Evolutionary conservation across 2,797 vertebrate genomes (phyloP), one percentile per base, ranked within the genome.

Genomic region (Galaxias olidus): DNA sequence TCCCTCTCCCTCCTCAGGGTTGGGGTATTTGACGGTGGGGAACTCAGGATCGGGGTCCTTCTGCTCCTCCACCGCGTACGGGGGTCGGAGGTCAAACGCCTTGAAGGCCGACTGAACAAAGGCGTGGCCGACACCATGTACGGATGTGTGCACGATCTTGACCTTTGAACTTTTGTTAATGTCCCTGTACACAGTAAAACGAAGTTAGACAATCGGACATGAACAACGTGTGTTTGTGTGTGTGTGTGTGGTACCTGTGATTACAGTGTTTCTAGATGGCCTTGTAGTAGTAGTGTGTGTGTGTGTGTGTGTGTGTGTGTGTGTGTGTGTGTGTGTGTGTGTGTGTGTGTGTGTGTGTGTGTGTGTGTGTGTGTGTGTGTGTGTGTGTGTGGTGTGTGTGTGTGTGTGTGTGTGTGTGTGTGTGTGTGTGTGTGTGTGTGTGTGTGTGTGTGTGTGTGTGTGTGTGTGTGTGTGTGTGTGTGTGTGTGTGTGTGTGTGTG

Each of bases 61-160:
- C 88, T 99, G 98, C 66, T 98, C 93, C 10, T 92, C 87, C 10
- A 99, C 97, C 0, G 97, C 93, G 19, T 91, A 91, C 0, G 96
- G 97, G 63, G 94, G 92, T 15, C 20, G 87, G 17, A 99, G 94
- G 80, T 92, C 92, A 72, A 98, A 99, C 1, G 94, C 93, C 76
- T 91, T 84, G 80, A 99, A 98, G 0, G 96, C 96, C 0, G 93
- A 80, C 75, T 98, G 96, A 70, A 99, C 96, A 62, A 98, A 99
- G 8, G 85, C 13, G 50, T 99, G 97, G 17, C 94, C 97, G 30
- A 99, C 98, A 0, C 98, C 97, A 0, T 99, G 98, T 78, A 99
- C 96, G 13, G 98, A 96, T 0, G 98, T 99, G 72, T 99, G 98
- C 62, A 99, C 94, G n/a, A 98, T 95, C 86, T 95, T 97, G 83